Base-by-base conservation (phyloP, 2,888 invertebrate species). In the Perizoma flavofasciatum region DNA sequence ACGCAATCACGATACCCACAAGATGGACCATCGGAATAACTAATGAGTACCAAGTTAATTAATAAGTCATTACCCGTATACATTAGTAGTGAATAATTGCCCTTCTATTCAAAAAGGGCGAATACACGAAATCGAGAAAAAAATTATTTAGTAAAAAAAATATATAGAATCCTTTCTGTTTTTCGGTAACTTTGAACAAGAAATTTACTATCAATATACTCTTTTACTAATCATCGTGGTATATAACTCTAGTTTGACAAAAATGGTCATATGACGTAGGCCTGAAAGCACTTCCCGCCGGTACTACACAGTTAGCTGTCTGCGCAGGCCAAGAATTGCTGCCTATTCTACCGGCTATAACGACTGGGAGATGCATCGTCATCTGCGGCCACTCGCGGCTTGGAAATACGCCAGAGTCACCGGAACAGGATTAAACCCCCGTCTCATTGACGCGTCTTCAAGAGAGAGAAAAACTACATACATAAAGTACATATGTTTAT, bases 331-430 rank as follows among this genome's bases (percentile, higher is more conserved):
- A 10, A 6, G 32, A 8, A 56, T 46, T 50, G 45, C n/a, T 50
- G 41, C 33, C 6, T 49, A 56, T 39, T 50, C 41, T 35, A 34
- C 35, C 5, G 6, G 75, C 77, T 85, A 81, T 88, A 88, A 86
- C 86, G 83, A 85, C 76, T 66, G 58, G 70, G 66, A 74, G 78
- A 75, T 76, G 81, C 83, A 81, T 86, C 77, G 85, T 80, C 78
- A 82, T 82, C 85, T 83, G 60, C 45, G 49, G 44, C 49, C 40
- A 43, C 37, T 53, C 43, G 55, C 8, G 61, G 61, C 11, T 61
- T 61, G 61, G 61, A 61, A 7, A 33, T 7, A 7, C 32, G 60
- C 56, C 61, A 59, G 49, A 32, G 44, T 43, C 43, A 22, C 11
- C 7, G 6, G 7, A 44, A 22, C 22, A 4, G 41, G 22, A 10